Conservation (phyloP, 2,797 vertebrate species). For the Intellagama lesueurii region DNA sequence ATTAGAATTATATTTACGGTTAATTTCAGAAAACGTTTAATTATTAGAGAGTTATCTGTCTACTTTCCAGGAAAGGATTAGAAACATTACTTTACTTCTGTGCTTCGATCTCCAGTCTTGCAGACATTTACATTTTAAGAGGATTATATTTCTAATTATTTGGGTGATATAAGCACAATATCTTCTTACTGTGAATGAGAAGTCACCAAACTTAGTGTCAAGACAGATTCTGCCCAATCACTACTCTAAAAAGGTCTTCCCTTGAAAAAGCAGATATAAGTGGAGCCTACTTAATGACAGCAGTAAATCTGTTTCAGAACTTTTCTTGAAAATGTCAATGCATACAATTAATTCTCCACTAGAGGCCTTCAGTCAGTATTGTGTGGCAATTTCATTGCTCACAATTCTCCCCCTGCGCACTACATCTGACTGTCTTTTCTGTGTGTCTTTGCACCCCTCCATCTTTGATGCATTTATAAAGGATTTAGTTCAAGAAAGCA, state of each 20-base stretch:
- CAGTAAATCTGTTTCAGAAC: constrained; percentile 54
- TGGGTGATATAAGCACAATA: constrained; percentile 44
- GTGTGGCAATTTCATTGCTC: background rate
- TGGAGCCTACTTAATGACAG: constrained; percentile 52
- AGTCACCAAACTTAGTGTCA: constrained; percentile 49
- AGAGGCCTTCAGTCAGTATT: background rate
- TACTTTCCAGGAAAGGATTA: constrained; percentile 54
- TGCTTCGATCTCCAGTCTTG: constrained; percentile 44
- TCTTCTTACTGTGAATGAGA: constrained; percentile 44
- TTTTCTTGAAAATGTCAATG: constrained; percentile 40
- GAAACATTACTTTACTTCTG: constrained; percentile 39
- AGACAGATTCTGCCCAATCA: constrained; percentile 49
- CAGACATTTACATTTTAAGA: constrained; percentile 55
- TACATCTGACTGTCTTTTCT: background rate
- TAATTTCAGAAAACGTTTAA: constrained; percentile 88
- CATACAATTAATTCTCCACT: constrained; percentile 26
- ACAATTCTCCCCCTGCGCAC: background rate
- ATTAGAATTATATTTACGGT: constrained; percentile 86
- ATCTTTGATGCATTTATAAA: background rate
- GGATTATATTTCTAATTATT: constrained; percentile 55
- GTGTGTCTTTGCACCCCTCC: background rate
- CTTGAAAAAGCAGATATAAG: constrained; percentile 29
- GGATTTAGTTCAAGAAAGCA: background rate
- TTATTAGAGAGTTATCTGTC: constrained; percentile 81
- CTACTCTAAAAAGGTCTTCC: constrained; percentile 44